Conservation (phyloP, 2,797 vertebrate genomes). For the Enteromius radiatus region DNA sequence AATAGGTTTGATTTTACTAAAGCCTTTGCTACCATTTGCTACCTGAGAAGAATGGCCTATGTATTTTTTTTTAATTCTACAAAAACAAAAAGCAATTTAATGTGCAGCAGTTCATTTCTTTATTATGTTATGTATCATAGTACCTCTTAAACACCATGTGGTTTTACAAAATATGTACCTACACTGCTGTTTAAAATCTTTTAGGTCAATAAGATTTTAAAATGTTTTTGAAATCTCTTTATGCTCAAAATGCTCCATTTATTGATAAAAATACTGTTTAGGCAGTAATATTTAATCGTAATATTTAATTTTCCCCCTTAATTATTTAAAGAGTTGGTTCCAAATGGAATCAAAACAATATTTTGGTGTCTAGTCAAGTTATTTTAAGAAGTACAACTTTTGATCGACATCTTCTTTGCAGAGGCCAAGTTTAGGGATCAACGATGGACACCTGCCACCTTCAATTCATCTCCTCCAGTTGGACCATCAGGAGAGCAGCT, state of each 20-base stretch:
- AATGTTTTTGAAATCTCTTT: neutral
- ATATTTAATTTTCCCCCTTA: no score
- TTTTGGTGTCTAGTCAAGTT: neutral
- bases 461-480: constrained; percentile 59
- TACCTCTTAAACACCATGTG: neutral
- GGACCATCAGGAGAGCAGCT: constrained; percentile 52
- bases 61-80: neutral
- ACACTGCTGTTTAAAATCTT: neutral
- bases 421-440: constrained; percentile 19
- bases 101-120: neutral
- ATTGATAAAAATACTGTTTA: no score
- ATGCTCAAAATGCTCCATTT: no score
- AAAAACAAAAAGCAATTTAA: neutral
- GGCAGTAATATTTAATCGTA: no score
- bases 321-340: neutral
- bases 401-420: constrained; percentile 1
- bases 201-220: neutral
- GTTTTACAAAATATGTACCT: neutral
- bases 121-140: neutral
- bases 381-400: neutral
- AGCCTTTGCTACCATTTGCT: neutral
- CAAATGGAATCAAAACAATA: neutral
- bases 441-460: constrained; percentile 3
- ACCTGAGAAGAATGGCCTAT: neutral
- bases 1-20: neutral